Conservation (phyloP, 2,797 vertebrate genomes). For the Peromyscus melanophrys region DNA sequence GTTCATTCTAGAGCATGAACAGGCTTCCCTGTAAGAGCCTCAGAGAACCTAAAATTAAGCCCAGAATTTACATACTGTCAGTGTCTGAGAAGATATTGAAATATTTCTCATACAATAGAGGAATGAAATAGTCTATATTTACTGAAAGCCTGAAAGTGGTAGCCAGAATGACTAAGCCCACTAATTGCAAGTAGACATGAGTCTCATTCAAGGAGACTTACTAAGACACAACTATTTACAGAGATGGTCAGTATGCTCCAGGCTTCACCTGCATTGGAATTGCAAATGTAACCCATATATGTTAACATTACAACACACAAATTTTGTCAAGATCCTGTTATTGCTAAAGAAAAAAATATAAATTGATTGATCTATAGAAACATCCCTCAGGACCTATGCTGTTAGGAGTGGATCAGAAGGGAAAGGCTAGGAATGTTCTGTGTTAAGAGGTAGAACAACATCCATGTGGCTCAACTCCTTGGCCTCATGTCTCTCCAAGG, state of each 20-base stretch:
- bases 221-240: not conserved
- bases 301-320: not conserved
- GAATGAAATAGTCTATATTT: not conserved
- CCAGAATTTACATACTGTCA: not conserved
- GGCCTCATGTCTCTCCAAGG: not conserved
- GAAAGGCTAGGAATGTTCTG: not conserved
- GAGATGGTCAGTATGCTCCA: not conserved
- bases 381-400: not conserved
- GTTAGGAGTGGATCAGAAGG: not conserved
- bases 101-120: not conserved
- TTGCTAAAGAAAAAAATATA: too few relatives aligned
- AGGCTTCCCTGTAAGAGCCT: fast-evolving
- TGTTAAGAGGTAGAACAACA: too few relatives aligned
- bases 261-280: too few relatives aligned
- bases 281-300: not conserved
- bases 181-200: not conserved
- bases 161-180: too few relatives aligned
- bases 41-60: not conserved
- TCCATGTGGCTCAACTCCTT: not conserved
- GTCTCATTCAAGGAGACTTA: not conserved
- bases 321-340: not conserved
- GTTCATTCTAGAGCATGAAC: not conserved
- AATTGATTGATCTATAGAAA: too few relatives aligned
- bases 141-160: fast-evolving
- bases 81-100: not conserved